Conservation (phyloP, 1,140 invertebrate species). For the Platorchestia sp. region DNA sequence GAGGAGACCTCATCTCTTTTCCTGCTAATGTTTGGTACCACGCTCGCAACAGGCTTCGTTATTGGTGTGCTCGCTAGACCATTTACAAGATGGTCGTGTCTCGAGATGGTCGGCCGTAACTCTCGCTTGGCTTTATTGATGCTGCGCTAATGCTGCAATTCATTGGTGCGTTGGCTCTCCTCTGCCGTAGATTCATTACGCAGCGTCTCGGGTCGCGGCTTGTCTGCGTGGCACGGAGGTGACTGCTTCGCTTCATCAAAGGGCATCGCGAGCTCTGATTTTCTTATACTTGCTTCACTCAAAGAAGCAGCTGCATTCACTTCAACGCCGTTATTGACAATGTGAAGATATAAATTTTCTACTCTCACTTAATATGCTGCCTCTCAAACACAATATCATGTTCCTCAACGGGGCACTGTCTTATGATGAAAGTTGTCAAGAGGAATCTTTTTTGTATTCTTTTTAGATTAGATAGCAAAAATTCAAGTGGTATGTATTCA, state of each 20-base stretch:
- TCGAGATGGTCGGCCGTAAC: neutral
- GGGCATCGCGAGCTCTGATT: neutral
- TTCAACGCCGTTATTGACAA: neutral
- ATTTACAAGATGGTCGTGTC: neutral
- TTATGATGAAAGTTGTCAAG: neutral
- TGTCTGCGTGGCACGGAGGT: neutral
- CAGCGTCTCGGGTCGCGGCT: neutral
- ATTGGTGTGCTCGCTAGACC: constrained; percentile 4
- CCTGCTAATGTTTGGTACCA: constrained; percentile 43
- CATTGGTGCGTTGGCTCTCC: constrained; percentile 43
- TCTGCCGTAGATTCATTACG: neutral
- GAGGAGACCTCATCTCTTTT: constrained; percentile 8
- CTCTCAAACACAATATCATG: neutral
- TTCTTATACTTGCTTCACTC: neutral
- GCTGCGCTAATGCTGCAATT: constrained; percentile 17
- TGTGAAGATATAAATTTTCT: neutral
- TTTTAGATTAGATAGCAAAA: neutral
- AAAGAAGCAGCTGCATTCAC: neutral
- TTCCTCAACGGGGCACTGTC: neutral
- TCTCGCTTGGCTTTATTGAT: constrained; percentile 2
- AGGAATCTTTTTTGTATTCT: neutral
- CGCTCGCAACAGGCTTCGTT: constrained; percentile 49
- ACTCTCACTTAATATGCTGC: neutral
- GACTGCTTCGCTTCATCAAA: neutral
- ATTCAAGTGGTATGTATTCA: no score